Evolutionary conservation across 53 echinoderm and acorn worm species (phyloP).

Genomic region (Holothuria leucospilota): DNA sequence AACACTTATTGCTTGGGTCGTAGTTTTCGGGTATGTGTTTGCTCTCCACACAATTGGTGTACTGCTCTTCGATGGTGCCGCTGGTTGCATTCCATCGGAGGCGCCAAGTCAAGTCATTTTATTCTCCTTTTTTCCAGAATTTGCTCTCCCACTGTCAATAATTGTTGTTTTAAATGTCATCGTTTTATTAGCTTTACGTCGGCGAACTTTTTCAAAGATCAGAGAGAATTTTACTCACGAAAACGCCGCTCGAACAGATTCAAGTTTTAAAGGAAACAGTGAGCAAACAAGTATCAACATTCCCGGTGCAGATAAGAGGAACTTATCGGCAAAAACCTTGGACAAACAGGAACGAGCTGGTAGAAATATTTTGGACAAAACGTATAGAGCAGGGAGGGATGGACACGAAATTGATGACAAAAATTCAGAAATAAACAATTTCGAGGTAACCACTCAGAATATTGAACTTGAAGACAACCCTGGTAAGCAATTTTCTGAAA

Average conservation of each 20-base stretch:
- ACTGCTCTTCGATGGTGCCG: neutral
- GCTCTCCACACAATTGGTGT: neutral
- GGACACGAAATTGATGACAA: neutral
- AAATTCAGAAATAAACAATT: neutral
- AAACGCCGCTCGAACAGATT: neutral
- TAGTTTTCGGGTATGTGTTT: neutral
- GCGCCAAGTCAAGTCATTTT: slow-evolving; percentile 5
- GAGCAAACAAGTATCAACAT: no score
- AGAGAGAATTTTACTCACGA: neutral
- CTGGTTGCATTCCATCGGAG: slow-evolving; percentile 5
- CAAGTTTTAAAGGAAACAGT: no score
- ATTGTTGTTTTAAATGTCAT: neutral
- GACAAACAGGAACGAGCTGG: no score
- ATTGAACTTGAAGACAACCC: no score
- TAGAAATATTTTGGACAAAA: neutral
- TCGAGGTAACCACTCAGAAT: no score
- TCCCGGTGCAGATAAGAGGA: no score
- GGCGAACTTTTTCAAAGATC: neutral
- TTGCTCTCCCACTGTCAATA: slow-evolving; percentile 31
- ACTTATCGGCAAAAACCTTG: no score
- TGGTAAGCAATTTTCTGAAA: no score
- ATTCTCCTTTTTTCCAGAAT: slow-evolving; percentile 30
- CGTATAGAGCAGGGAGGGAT: neutral
- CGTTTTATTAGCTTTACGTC: slow-evolving; percentile 15
- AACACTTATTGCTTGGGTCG: neutral